A percentile compares a stretch with the other conserved stretches of the same genome.
phyloP scores from a whole-genome alignment of 2,113 vertebrate genomes.

The Cichladusa arquata region DNA sequence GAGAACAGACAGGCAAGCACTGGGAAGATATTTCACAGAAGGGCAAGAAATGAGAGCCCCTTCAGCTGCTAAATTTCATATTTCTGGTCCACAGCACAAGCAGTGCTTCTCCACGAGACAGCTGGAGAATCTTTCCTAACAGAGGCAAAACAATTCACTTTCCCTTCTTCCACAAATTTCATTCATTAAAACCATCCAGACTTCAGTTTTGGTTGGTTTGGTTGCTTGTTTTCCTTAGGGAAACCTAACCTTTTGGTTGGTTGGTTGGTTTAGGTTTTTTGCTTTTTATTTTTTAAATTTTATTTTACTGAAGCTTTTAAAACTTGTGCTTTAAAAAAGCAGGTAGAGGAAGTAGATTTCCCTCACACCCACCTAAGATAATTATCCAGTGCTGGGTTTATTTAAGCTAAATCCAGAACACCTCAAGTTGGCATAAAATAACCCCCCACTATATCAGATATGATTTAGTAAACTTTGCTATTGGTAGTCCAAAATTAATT shows the following conservation, averaged over 20 bases:
- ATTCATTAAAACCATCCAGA: background rate
- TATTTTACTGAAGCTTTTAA: background rate
- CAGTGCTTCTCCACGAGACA: accelerated
- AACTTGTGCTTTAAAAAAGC: background rate
- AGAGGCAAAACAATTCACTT: background rate
- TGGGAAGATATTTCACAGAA: background rate
- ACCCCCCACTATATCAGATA: background rate
- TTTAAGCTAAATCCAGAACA: background rate
- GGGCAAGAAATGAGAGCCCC: background rate
- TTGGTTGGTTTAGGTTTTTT: background rate
- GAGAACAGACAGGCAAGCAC: background rate
- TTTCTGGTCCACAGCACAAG: background rate
- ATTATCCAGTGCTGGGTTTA: background rate
- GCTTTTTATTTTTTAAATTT: background rate
- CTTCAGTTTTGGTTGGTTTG: background rate
- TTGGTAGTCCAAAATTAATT: background rate
- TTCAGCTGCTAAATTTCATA: background rate
- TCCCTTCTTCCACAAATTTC: background rate
- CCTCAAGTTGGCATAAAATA: background rate
- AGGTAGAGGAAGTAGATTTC: background rate
- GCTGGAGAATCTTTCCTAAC: background rate
- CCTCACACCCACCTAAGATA: background rate
- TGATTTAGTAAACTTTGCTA: background rate
- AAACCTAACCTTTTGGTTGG: background rate
- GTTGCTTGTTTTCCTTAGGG: background rate